phyloP scores from a whole-genome alignment of 2,888 invertebrate species.

The Tetramorium bicarinatum region DNA sequence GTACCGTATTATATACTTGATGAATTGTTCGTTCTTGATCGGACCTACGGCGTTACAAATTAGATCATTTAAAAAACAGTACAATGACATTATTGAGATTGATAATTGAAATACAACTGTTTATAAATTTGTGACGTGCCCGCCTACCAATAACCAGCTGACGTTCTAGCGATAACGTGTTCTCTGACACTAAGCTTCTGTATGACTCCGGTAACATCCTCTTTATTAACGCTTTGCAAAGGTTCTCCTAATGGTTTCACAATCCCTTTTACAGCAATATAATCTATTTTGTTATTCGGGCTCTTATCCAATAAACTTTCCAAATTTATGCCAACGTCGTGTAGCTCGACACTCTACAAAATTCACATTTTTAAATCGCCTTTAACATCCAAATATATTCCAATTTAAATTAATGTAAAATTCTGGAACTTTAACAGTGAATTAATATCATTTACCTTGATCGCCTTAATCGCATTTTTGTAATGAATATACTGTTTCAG shows the following conservation, averaged over 20 bases:
- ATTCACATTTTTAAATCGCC: slow-evolving; percentile 41
- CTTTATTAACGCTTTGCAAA: slow-evolving; percentile 91
- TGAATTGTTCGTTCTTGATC: slow-evolving; percentile 93
- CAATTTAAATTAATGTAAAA: background rate
- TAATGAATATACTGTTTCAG: slow-evolving; percentile 92
- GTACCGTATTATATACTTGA: slow-evolving; percentile 93
- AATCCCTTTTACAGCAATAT: slow-evolving; percentile 92
- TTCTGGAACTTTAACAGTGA: slow-evolving; percentile 12
- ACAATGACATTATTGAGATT: background rate
- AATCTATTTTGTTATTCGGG: slow-evolving; percentile 90
- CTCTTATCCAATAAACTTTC: slow-evolving; percentile 89
- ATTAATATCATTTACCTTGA: slow-evolving; percentile 88
- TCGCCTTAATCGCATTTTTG: slow-evolving; percentile 90
- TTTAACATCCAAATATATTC: background rate
- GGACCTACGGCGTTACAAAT: slow-evolving; percentile 86
- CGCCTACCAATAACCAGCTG: slow-evolving; percentile 93
- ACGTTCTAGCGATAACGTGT: slow-evolving; percentile 93
- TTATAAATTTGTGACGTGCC: background rate
- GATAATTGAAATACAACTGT: background rate
- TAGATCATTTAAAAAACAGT: slow-evolving; percentile 2
- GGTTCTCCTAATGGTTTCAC: slow-evolving; percentile 93
- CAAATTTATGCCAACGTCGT: slow-evolving; percentile 90
- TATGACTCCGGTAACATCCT: slow-evolving; percentile 92
- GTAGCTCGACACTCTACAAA: slow-evolving; percentile 90
- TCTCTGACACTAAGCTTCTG: slow-evolving; percentile 94